phyloP scores from a whole-genome alignment of 2,797 vertebrate species.

The Galago senegalensis region DNA sequence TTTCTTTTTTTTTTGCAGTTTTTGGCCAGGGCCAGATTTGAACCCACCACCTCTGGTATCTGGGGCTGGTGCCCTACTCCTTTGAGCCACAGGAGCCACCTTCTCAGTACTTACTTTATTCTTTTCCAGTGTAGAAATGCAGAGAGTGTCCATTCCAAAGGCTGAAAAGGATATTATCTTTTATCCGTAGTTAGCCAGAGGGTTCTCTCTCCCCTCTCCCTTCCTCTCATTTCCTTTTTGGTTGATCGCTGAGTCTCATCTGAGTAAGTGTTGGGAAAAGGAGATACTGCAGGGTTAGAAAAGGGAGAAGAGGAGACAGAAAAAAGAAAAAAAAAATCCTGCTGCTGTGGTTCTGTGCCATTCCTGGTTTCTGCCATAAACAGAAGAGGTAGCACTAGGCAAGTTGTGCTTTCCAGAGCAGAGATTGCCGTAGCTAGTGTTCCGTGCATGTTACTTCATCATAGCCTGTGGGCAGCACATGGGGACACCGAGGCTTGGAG shows the following conservation, averaged over 20 bases:
- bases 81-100: too few species aligned
- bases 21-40: too few species aligned
- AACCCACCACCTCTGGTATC: too few species aligned
- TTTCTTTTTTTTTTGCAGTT: too few species aligned
- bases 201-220: not conserved
- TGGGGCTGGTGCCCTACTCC: too few species aligned
- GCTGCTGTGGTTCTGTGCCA: not conserved
- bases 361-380: not conserved
- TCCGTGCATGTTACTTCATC: not conserved
- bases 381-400: not conserved
- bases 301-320: not conserved
- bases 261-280: not conserved
- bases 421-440: not conserved
- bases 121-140: constrained; percentile 65
- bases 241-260: not conserved
- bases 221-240: not conserved
- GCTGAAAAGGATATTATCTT: constrained; percentile 71
- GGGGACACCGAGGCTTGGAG: not conserved
- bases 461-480: not conserved
- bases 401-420: not conserved
- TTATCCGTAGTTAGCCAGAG: constrained; percentile 51
- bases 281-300: not conserved
- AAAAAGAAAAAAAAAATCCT: not conserved
- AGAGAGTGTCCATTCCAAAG: constrained; percentile 82
- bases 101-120: not conserved